Percentiles rank a stretch among this genome's conserved stretches.
Conservation (phyloP, 2,113 vertebrate genomes). For the Sceloporus undulatus region DNA sequence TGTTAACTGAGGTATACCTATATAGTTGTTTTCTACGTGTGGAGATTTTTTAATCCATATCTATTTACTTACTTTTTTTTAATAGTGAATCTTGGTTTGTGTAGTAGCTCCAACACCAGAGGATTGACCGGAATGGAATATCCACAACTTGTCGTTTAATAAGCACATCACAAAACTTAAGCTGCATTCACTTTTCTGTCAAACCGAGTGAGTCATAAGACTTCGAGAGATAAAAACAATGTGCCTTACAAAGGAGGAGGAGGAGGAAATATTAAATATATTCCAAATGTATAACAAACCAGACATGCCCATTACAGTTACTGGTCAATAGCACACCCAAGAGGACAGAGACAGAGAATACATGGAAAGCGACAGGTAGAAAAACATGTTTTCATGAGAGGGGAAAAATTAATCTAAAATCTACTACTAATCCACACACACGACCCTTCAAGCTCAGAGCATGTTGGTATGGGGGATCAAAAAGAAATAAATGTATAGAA, state of each 20-base stretch:
- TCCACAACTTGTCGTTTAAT: slow-evolving; percentile 9
- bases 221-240: not conserved
- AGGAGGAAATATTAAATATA: not conserved
- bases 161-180: slow-evolving; percentile 21
- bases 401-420: not conserved
- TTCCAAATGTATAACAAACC: not conserved
- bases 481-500: not conserved
- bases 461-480: not conserved
- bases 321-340: not conserved
- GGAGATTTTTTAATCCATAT: not conserved
- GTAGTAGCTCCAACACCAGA: not conserved
- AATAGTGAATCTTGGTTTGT: not conserved
- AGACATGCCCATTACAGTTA: not conserved
- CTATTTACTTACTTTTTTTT: not conserved
- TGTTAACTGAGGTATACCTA: no score
- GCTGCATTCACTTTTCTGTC: not conserved
- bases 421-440: not conserved
- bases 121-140: not conserved
- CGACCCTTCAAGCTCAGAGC: not conserved
- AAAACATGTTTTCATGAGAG: not conserved
- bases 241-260: not conserved
- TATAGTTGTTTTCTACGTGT: not conserved
- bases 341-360: not conserved
- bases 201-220: not conserved
- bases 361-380: not conserved